Base-by-base conservation (phyloP, 2,888 invertebrate genomes). In the Dryocosmus kuriphilus region DNA sequence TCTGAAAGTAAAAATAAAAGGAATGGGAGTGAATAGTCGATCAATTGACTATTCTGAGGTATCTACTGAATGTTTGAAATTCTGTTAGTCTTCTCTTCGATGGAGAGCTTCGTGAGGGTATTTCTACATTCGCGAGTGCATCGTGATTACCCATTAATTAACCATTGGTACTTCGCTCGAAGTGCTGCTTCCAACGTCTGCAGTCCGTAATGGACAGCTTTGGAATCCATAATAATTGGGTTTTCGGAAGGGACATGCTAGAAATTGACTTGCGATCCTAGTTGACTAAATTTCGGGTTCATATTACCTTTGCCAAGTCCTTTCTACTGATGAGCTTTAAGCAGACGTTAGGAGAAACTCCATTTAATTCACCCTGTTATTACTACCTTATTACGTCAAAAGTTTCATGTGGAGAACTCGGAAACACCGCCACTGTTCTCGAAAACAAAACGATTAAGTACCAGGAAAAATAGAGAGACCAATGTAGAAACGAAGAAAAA, bases 221-320 rank as follows among this genome's bases (percentile, higher is more conserved):
- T 55, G 78, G 77, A 81, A 81, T 80, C 77, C 76, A 77, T 81
- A 82, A 85, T 83, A 81, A 77, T 67, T 71, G 75, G 80, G 62
- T 80, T 75, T 77, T 74, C 81, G 67, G 79, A 80, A 84, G 83
- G 82, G 77, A 78, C 80, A 77, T 81, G 74, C 78, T 76, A 83
- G 77, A 87, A 87, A 87, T 87, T 84, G 84, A 85, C 83, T 85
- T 85, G 84, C 82, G 79, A 82, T 79, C 80, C 80, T 82, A 79
- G 80, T 79, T 80, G 82, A 82, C 84, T 82, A 86, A 87, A 83
- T 85, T 85, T 84, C 78, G 73, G 86, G 82, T 85, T 86, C 87
- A 78, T 84, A 83, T 86, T 83, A 83, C 83, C 82, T 82, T 82
- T 82, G 80, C 78, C 74, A 71, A 65, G 77, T 82, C 81, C 85